Evolutionary conservation across 2,113 vertebrate species (phyloP).

Genomic region (Chaetorhynchus papuensis): DNA sequence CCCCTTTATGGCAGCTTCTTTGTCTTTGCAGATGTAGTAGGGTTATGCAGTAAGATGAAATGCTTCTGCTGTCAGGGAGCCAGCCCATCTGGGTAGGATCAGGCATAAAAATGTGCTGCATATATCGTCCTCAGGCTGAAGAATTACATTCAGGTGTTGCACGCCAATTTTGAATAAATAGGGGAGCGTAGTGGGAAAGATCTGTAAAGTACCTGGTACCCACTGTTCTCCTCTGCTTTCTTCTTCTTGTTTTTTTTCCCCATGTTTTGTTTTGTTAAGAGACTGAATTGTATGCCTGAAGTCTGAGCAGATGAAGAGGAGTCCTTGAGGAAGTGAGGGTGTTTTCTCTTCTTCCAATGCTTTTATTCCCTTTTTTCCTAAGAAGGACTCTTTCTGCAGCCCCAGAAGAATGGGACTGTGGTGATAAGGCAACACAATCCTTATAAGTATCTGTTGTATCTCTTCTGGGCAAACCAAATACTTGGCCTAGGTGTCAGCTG

Average conservation of each 20-base stretch:
- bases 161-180: conserved; percentile 29
- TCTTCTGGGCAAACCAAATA: background rate
- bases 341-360: background rate
- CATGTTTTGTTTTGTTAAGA: background rate
- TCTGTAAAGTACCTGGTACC: background rate
- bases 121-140: conserved; percentile 50
- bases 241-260: rapidly evolving
- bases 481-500: background rate
- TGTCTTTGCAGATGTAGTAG: conserved; percentile 52
- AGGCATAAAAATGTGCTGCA: conserved; percentile 27
- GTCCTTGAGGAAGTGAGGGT: background rate
- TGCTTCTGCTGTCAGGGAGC: conserved; percentile 48
- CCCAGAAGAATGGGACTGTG: background rate
- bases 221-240: background rate
- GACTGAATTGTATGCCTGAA: background rate
- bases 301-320: background rate
- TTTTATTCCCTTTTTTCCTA: background rate
- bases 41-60: conserved; percentile 58
- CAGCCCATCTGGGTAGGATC: conserved; percentile 62
- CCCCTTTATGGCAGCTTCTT: conserved; percentile 16
- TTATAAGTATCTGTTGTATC: background rate
- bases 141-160: conserved; percentile 71
- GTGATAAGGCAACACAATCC: background rate
- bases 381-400: background rate
- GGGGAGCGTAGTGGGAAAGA: background rate